Base-by-base conservation (phyloP, 92 coral and sea anemone genomes). In the Montipora capitata region DNA sequence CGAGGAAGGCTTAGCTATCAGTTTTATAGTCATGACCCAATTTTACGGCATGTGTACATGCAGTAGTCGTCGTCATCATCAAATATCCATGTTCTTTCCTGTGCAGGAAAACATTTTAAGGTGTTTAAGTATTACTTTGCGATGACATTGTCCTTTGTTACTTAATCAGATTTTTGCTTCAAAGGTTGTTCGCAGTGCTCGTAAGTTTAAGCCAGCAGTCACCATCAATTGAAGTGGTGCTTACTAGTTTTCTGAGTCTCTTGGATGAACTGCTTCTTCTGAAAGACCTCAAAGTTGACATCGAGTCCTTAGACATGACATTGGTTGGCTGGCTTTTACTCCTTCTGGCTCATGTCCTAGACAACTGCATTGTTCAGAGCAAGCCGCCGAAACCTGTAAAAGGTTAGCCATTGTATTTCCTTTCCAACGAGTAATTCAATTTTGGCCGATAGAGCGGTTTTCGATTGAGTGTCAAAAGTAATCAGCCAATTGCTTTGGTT, bases 291-390 rank as follows among this genome's bases (percentile, higher is more conserved):
- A 68, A 70, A 41, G 83, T 80, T 18, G 95, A 89, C 73, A 73
- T 65, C 38, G 74, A 75, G 12, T 67, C 81, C 9, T 82, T 92
- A 27, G 99, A 97, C 71, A 66, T 93, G 69, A 75, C 95, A 42
- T 91, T 97, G 13, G 83, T 97, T 83, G 96, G 97, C 49, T 97
- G 99, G 99, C 87, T 96, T 35, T 81, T 96, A 49, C 93, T 96
- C 56, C 88, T 96, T 63, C 80, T 98, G 15, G 92, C 97, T 2
- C 96, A 96, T 87, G 79, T 97, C 45, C 90, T 97, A 35, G 97
- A 97, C 74, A 96, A 93, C 13, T 94, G 93, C 61, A 86, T 91
- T 41, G 83, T 91, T 44, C 90, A 77, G 54, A 52, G 76, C 43
- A 82, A 90, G 58, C 59, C 91, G 0, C 16, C 83, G 11, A 14